Evolutionary conservation across 2,797 vertebrate genomes (phyloP).

Genomic region (Fratercula arctica): DNA sequence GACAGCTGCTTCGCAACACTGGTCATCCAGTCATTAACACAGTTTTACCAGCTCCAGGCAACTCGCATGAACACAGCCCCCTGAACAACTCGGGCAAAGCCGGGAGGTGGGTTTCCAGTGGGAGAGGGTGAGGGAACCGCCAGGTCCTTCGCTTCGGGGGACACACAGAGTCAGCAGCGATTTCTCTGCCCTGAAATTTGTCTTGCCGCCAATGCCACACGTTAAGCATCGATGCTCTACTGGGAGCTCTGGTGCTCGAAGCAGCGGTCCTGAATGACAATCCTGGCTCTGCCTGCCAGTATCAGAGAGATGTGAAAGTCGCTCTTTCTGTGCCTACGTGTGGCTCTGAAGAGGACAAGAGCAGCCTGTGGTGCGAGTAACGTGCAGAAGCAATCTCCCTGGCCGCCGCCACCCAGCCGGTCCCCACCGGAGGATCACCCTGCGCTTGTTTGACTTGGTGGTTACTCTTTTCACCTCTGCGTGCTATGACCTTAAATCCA

Average conservation of each 20-base stretch:
- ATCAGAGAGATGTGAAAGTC: background rate
- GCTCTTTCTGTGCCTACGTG: background rate
- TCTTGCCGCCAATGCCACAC: background rate
- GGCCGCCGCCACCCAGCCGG: background rate
- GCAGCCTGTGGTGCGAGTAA: background rate
- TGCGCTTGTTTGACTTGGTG: background rate
- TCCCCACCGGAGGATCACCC: background rate
- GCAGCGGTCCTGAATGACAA: constrained; percentile 12
- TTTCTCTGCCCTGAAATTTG: background rate
- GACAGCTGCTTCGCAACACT: background rate
- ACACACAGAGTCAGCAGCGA: rapidly evolving
- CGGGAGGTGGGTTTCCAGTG: background rate
- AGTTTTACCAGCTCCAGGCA: background rate
- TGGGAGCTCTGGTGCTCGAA: background rate
- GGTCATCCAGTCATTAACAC: rapidly evolving
- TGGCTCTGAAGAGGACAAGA: background rate
- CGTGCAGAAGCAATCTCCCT: background rate
- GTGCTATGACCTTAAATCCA: background rate
- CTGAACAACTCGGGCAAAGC: background rate
- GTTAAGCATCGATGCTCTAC: background rate
- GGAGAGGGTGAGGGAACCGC: background rate
- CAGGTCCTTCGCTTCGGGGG: background rate
- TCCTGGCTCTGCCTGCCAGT: background rate
- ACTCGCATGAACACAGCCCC: background rate
- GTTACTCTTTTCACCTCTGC: background rate